Evolutionary conservation across 1,140 invertebrate genomes (phyloP).

Genomic region (Ceratina australensis): DNA sequence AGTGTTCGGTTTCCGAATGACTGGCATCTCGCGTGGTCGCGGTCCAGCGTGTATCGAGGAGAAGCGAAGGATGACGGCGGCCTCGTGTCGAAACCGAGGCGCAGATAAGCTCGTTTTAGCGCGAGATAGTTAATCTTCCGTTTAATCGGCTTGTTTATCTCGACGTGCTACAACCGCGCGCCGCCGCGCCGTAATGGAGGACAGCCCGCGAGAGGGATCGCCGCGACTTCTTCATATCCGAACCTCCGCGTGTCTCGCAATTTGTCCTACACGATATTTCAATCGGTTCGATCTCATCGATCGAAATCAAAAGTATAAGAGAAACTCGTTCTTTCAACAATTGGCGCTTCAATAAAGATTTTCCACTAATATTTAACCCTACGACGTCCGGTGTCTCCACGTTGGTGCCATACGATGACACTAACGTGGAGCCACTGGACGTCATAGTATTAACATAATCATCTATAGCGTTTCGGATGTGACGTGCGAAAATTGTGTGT

Average conservation of each 20-base stretch:
- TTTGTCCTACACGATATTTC: conserved; percentile 30
- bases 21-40: conserved; percentile 24
- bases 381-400: too few relatives aligned
- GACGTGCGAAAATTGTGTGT: neutral
- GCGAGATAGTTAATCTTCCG: conserved; percentile 49
- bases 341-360: neutral
- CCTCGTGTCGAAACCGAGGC: conserved; percentile 43
- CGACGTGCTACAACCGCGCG: conserved; percentile 40
- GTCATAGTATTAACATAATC: too few relatives aligned
- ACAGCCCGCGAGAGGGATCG: neutral
- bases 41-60: conserved; percentile 15
- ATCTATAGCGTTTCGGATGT: too few relatives aligned
- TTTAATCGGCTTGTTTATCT: conserved; percentile 48
- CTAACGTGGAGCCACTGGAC: too few relatives aligned
- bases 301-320: too few relatives aligned
- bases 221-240: conserved; percentile 39
- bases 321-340: too few relatives aligned
- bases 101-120: conserved; percentile 48
- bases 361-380: too few relatives aligned
- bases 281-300: neutral
- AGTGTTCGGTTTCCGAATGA: conserved; percentile 31
- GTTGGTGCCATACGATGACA: too few relatives aligned
- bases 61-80: conserved; percentile 14
- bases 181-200: conserved; percentile 32
- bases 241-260: conserved; percentile 14